A percentile compares a stretch with the other conserved stretches of the same genome.
Evolutionary conservation across 2,797 vertebrate genomes (phyloP).

Genomic region (Gallinago nigripennis): DNA sequence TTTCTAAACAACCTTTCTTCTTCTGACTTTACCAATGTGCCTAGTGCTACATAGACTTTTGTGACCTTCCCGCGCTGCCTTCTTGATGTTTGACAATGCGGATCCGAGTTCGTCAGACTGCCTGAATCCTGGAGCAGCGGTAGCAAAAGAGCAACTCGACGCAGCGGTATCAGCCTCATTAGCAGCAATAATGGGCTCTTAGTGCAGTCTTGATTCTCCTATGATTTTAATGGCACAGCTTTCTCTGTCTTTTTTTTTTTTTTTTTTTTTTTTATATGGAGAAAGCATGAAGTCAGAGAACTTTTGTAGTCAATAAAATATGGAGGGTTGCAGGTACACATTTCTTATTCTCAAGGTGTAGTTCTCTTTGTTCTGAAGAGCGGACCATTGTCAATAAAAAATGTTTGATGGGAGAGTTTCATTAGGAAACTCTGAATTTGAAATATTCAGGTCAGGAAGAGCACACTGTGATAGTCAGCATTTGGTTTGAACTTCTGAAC

Average conservation of each 20-base stretch:
- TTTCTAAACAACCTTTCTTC: background rate
- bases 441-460: constrained; percentile 57
- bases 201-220: constrained; percentile 31
- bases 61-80: background rate
- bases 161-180: constrained; percentile 56
- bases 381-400: constrained; percentile 39
- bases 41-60: background rate
- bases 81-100: background rate
- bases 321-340: constrained; percentile 10
- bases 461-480: constrained; percentile 35
- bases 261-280: background rate
- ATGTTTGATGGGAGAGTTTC: constrained; percentile 44
- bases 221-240: constrained; percentile 55
- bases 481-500: constrained; percentile 41
- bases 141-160: constrained; percentile 15
- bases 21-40: background rate
- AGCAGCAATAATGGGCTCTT: constrained; percentile 51
- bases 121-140: background rate
- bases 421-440: constrained; percentile 33
- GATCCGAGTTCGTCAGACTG: background rate
- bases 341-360: constrained; percentile 26
- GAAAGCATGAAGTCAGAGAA: constrained; percentile 36
- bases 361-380: constrained; percentile 28
- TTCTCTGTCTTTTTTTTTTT: background rate
- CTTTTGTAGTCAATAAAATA: constrained; percentile 33